Evolutionary conservation across 2,888 invertebrate species (phyloP).

Genomic region (Phengaris alcon): DNA sequence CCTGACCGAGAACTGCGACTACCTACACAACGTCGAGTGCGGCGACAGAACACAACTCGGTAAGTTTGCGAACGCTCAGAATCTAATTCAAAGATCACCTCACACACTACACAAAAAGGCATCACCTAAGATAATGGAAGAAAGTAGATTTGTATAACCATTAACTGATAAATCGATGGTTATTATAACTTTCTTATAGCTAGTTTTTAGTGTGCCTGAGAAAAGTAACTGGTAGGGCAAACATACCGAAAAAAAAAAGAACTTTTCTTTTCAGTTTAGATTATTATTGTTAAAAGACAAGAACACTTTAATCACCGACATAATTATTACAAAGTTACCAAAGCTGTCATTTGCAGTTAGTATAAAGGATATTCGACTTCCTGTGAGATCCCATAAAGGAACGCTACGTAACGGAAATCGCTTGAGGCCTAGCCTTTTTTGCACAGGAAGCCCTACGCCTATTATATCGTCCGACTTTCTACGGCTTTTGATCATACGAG

Average conservation of each 20-base stretch:
- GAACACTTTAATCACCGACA: too few species aligned
- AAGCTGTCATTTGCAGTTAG: neutral
- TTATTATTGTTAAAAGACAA: too few species aligned
- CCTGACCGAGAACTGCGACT: constrained; percentile 96
- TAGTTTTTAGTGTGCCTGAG: too few species aligned
- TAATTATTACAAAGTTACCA: neutral
- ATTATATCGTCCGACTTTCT: neutral
- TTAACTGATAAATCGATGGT: neutral
- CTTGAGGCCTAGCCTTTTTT: neutral
- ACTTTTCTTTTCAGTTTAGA: too few species aligned
- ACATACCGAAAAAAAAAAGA: too few species aligned
- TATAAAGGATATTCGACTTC: neutral
- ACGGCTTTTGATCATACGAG: neutral
- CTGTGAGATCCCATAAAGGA: constrained; percentile 4
- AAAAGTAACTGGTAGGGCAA: too few species aligned
- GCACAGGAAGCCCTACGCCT: constrained; percentile 13
- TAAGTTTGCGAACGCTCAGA: constrained; percentile 57
- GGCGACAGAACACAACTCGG: constrained; percentile 92
- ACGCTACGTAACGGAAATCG: neutral
- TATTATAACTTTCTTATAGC: neutral
- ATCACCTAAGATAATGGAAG: neutral
- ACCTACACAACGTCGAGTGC: constrained; percentile 96
- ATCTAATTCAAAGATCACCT: neutral
- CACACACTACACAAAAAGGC: too few species aligned
- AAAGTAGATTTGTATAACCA: neutral